Evolutionary conservation across 2,888 invertebrate species (phyloP), one percentile per base, ranked within the genome.

Genomic region (Drymonia ruficornis): DNA sequence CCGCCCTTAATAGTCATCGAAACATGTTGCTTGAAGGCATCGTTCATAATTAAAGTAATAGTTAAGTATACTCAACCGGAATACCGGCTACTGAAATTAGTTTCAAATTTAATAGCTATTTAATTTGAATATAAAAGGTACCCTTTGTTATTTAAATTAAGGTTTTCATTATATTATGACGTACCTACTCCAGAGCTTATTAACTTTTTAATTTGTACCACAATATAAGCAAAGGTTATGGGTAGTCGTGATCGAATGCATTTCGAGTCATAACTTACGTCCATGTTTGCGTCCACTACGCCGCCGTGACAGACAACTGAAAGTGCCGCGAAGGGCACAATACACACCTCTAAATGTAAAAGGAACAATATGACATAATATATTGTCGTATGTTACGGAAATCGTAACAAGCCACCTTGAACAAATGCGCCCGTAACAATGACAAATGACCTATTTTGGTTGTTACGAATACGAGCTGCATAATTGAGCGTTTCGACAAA

Each of bases 201-300:
- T 46, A 52, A 23, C 54, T 53, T 64, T 63, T 40, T 75, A 23
- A 59, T 68, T 76, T 78, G 62, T 19, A 62, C 77, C 67, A 57
- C 54, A 61, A 64, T 55, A 49, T 53, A 50, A 52, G 51, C 55
- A 54, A 61, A 60, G 53, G 49, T 59, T 57, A 58, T 52, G 70
- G 68, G 60, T 55, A 70, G 62, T 83, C 82, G 81, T 84, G 85
- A 84, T 76, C 74, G 72, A 77, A 73, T 76, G 72, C 68, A 72
- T 74, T 82, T 78, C 70, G 74, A 81, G 73, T 79, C 80, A 78
- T 80, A 78, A 73, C 70, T 74, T 67, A 63, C 65, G 71, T 69
- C 76, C 71, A 76, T 72, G 72, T 74, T 75, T 74, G 70, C 66
- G 74, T 75, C 66, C 67, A 72, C 63, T 78, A 70, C 50, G 59